Base-by-base conservation (phyloP, 1,140 invertebrate genomes). In the Zaprionus vittiger region DNA sequence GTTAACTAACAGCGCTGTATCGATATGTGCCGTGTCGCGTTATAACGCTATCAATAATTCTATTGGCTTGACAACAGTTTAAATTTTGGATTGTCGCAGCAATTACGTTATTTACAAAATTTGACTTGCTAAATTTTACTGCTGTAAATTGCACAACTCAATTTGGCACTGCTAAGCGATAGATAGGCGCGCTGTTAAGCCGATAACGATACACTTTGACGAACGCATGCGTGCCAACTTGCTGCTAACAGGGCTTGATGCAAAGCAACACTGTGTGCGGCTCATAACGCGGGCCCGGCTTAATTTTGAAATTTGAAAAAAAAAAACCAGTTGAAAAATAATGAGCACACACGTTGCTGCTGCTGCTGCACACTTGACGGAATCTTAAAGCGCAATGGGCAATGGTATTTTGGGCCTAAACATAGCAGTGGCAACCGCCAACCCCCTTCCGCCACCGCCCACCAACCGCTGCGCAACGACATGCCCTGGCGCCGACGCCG, bases 301-400 rank as follows among this genome's bases (percentile, higher is more conserved):
- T 61, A 71, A 34, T 20, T 70, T 70, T n/a, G 1, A 74, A 59
- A 66, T 22, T 52, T 1, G 5, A 28, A 41, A 62, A 34, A 24
- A 54, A 37, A 55, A n/a, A n/a, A 41, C n/a, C 5, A 9, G 12
- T 14, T 26, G 54, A 22, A n/a, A 1, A 22, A 73, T 11, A 74
- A 47, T 55, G 17, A 49, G 59, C 34, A 38, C 57, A 47, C 41
- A 26, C 55, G n/a, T 38, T 34, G 31, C 24, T 20, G 54, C 14
- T 34, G n/a, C 5, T 34, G 24, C 66, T 75, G 54, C 68, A 61
- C 73, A 76, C 68, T 76, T 76, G 73, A 71, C 73, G 73, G 62
- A 72, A 72, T 76, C 73, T 76, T 72, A 61, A 65, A 55, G 64
- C 73, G 73, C 69, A 76, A 76, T 76, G 73, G 73, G 37, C 22